A percentile compares a stretch with the other conserved stretches of the same genome.
phyloP scores from a whole-genome alignment of 2,888 invertebrate species.

The Harpalus rubripes region DNA sequence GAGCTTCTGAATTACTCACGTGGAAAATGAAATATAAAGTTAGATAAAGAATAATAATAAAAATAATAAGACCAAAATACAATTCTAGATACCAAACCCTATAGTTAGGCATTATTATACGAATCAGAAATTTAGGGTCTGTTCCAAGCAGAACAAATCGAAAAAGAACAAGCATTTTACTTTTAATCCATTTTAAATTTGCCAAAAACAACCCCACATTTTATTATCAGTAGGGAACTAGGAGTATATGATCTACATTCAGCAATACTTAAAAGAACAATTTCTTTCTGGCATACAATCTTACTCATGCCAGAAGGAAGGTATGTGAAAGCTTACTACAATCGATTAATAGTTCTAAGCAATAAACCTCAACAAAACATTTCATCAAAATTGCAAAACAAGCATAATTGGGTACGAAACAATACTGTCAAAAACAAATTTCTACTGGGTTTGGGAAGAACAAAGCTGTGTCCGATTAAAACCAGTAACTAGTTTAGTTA shows the following conservation, averaged over 20 bases:
- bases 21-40: too few species aligned
- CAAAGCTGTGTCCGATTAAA: constrained; percentile 1
- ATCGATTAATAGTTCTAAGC: background rate
- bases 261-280: background rate
- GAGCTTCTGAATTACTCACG: too few species aligned
- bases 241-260: background rate
- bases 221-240: constrained; percentile 1
- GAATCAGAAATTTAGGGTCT: background rate
- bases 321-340: constrained; percentile 18
- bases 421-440: too few species aligned
- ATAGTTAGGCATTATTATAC: too few species aligned
- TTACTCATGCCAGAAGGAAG: too few species aligned
- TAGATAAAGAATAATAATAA: too few species aligned
- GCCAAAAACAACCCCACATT: background rate
- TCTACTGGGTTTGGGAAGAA: too few species aligned
- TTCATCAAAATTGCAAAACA: background rate
- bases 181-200: too few species aligned
- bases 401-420: background rate
- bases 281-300: background rate
- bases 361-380: background rate
- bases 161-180: too few species aligned
- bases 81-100: too few species aligned
- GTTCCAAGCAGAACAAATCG: background rate
- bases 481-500: background rate
- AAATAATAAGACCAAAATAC: too few species aligned